Evolutionary conservation across 2,888 invertebrate species (phyloP).

Genomic region (Calameuta idolon): DNA sequence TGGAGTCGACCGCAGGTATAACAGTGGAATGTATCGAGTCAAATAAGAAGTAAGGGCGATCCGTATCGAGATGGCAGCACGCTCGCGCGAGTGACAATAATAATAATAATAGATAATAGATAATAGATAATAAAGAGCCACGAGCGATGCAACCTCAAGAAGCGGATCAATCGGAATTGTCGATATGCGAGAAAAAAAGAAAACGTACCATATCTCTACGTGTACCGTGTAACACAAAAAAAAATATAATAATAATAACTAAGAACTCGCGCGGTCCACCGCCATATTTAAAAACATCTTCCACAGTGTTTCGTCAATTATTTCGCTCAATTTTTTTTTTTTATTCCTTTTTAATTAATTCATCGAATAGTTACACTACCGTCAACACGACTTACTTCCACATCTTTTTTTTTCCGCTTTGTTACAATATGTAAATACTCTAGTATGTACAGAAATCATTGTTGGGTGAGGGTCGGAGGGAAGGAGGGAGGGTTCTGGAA

Average conservation of each 20-base stretch:
- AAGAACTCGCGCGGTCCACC: slow-evolving; percentile 23
- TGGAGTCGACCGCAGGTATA: too few species aligned
- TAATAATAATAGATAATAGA: slow-evolving; percentile 24
- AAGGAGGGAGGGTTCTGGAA: too few species aligned
- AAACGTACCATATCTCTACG: slow-evolving; percentile 14
- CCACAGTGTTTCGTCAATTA: neutral
- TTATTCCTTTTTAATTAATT: slow-evolving; percentile 21
- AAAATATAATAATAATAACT: slow-evolving; percentile 29
- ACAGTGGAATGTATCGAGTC: too few species aligned
- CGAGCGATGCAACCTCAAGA: slow-evolving; percentile 16
- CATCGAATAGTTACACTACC: slow-evolving; percentile 39
- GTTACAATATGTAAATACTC: slow-evolving; percentile 22
- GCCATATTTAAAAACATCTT: slow-evolving; percentile 21
- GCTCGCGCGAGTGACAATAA: slow-evolving; percentile 9
- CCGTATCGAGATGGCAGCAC: neutral
- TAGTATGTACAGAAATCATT: slow-evolving; percentile 51
- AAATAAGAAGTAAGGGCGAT: too few species aligned
- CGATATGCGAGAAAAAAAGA: slow-evolving; percentile 23
- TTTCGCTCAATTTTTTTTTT: slow-evolving; percentile 7
- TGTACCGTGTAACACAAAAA: slow-evolving; percentile 26
- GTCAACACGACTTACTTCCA: slow-evolving; percentile 40
- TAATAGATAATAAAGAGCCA: slow-evolving; percentile 24
- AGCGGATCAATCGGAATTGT: slow-evolving; percentile 30
- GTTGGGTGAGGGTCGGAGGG: neutral
- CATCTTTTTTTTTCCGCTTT: slow-evolving; percentile 15